Base-by-base conservation (phyloP, 2,888 invertebrate species). In the Sminthurinus aureus region DNA sequence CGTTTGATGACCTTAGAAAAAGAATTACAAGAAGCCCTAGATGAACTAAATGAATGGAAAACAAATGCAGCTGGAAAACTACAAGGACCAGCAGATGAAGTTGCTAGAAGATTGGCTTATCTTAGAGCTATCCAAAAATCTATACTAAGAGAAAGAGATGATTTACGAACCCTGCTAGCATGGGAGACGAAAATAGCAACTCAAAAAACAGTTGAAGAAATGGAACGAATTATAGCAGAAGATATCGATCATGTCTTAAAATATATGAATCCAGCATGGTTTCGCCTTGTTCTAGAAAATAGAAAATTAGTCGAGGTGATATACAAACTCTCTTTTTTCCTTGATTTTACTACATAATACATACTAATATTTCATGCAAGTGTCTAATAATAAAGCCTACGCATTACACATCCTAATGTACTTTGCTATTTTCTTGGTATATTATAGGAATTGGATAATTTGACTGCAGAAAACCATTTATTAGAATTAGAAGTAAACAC, bases 121-220 rank as follows among this genome's bases (percentile, higher is more conserved):
- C 83, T 87, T 15, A 73, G 82, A 79, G 83, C 79, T 73, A 85
- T 87, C 67, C 84, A 84, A 58, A 84, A 88, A 64, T 85, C 86
- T 0, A 83, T 87, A 51, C 50, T 86, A 18, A 22, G 79, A n/a
- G 88, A 88, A 78, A 78, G 87, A 52, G 87, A 88, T 79, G 84
- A 85, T 24, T 82, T 88, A 9, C 84, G 87, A 24, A 77, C 83
- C 12, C 77, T 88, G 2, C 81, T 88, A 0, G 83, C n/a, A 1
- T 87, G 87, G 87, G 88, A 88, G 78, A 86, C 86, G 73, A 86
- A 86, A 77, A 79, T 87, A 11, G 87, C 87, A 0, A 86, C 86
- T 15, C 85, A 84, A 11, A 83, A 84, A 83, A 86, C 88, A 1
- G 85, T 85, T 0, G 81, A 80, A 15, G 85, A 86, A 84, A 87